A percentile compares a stretch with the other conserved stretches of the same genome.
Conservation (phyloP, 2,888 invertebrate genomes). For the Coelinius sp. region DNA sequence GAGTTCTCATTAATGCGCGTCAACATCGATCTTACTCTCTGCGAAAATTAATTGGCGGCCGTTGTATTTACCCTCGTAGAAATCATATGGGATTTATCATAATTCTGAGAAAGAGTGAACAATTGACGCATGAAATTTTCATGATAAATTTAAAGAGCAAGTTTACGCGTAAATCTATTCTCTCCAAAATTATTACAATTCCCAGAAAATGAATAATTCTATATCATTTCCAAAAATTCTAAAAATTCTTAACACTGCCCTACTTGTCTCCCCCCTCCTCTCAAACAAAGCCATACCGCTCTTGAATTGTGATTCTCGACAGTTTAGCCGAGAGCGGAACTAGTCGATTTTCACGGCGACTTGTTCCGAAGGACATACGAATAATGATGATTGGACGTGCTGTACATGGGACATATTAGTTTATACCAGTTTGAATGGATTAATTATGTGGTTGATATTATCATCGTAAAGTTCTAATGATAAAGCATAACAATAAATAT, state of each 20-base stretch:
- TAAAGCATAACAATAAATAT: not conserved
- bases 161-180: not conserved
- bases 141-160: not conserved
- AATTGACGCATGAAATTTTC: not conserved
- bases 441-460: not conserved
- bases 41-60: not conserved
- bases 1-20: not conserved
- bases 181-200: not conserved
- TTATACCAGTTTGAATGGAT: slow-evolving; percentile 10
- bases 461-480: not conserved
- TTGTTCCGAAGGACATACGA: slow-evolving; percentile 41
- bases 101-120: not conserved
- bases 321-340: slow-evolving; percentile 33
- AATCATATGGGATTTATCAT: not conserved
- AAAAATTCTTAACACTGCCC: slow-evolving; percentile 12
- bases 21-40: not conserved
- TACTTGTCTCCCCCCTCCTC: not conserved
- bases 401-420: slow-evolving; percentile 27
- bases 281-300: not conserved
- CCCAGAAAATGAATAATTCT: not conserved
- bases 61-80: not conserved
- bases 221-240: not conserved
- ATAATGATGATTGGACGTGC: slow-evolving; percentile 40
- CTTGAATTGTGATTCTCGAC: slow-evolving; percentile 16
- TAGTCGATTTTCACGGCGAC: slow-evolving; percentile 36